These are phyloP conservation scores for Drosophila anomelani DNA, from an alignment of 2,888 invertebrate species.

Conservation along the genomic window DNA sequence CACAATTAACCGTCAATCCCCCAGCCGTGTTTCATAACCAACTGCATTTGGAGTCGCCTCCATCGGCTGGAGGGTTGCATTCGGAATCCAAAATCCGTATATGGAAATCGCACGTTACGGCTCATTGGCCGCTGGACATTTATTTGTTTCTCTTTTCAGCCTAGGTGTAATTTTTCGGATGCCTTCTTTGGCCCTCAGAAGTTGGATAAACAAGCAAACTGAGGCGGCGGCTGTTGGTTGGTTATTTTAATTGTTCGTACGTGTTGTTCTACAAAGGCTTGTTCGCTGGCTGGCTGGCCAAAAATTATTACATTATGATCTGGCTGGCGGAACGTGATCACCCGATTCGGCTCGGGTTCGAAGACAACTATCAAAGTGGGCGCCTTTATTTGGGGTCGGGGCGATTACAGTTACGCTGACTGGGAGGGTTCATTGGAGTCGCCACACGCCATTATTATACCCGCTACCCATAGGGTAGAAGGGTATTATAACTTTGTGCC, in stretches of 20 bases:
- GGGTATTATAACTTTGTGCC: no score
- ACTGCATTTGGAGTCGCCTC: conserved; percentile 43
- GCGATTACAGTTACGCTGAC: conserved; percentile 64
- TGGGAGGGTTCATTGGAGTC: conserved; percentile 44
- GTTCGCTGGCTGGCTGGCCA: conserved; percentile 41
- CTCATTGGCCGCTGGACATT: conserved; percentile 66
- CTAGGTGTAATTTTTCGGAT: conserved; percentile 56
- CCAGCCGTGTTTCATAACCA: conserved; percentile 65
- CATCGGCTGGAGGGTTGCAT: conserved; percentile 44
- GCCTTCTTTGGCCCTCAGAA: conserved; percentile 51
- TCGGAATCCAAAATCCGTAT: conserved; percentile 56
- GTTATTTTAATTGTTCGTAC: conserved; percentile 66
- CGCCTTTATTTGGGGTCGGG: conserved; percentile 52
- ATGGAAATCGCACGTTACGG: conserved; percentile 74
- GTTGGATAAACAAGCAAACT: conserved; percentile 12
- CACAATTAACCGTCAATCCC: conserved; percentile 69
- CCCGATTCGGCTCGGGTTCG: conserved; percentile 44
- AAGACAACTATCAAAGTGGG: conserved; percentile 36
- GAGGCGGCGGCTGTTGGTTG: conserved; percentile 27
- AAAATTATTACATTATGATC: conserved; percentile 62
- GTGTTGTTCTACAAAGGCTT: conserved; percentile 66
- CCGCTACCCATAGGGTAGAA: no score
- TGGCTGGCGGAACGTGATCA: conserved; percentile 62
- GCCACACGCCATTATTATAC: conserved; percentile 18
- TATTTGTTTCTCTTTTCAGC: conserved; percentile 28